These are phyloP conservation scores for Drosophila sulfurigaster DNA, from an alignment of 1,140 invertebrate species.

Conservation along the genomic window DNA sequence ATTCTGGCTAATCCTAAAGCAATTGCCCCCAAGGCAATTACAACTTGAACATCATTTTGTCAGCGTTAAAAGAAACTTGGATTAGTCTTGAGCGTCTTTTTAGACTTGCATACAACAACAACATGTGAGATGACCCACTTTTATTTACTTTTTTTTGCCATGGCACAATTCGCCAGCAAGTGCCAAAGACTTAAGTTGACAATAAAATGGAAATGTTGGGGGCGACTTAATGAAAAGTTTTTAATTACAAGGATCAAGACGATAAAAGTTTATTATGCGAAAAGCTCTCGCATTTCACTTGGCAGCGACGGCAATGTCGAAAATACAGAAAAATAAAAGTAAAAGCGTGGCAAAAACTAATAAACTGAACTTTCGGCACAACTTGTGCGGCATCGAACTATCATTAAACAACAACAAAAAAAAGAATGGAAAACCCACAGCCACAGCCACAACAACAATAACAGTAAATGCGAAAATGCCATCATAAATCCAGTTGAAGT, in stretches of 20 bases:
- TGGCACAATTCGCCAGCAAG: conserved; percentile 9
- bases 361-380: conserved; percentile 54
- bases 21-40: background rate
- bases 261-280: conserved; percentile 79
- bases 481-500: conserved; percentile 66
- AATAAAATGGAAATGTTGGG: conserved; percentile 40
- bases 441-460: conserved; percentile 10
- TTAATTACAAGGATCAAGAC: conserved; percentile 77
- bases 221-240: conserved; percentile 69
- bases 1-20: background rate
- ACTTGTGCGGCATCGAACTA: conserved; percentile 49
- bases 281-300: conserved; percentile 43
- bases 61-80: background rate
- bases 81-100: background rate
- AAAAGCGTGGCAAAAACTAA: conserved; percentile 60
- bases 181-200: conserved; percentile 40
- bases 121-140: conserved; percentile 37
- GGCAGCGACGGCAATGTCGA: background rate
- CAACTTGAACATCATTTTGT: background rate
- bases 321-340: conserved; percentile 49
- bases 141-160: background rate
- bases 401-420: conserved; percentile 29
- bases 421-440: background rate
- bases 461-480: conserved; percentile 4
- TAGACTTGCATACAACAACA: background rate